phyloP scores from a whole-genome alignment of 2,888 invertebrate genomes.

The Tinea pellionella region DNA sequence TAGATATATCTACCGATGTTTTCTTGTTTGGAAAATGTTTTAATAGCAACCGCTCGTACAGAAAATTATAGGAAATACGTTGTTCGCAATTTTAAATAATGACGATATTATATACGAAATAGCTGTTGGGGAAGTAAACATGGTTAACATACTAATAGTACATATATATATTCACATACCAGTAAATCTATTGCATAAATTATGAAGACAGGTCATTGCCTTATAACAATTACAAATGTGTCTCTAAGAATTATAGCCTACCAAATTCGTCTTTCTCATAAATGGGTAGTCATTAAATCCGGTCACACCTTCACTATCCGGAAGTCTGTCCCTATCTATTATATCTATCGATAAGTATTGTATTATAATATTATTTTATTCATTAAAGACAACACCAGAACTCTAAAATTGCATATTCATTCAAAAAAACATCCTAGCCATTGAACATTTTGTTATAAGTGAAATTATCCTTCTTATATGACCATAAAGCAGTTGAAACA shows the following conservation, averaged over 20 bases:
- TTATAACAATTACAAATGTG: not conserved
- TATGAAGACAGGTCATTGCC: not conserved
- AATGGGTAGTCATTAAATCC: not conserved
- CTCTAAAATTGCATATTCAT: too few relatives aligned
- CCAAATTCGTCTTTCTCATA: not conserved
- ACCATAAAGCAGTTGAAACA: too few relatives aligned
- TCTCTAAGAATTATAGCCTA: not conserved
- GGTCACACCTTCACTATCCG: constrained; percentile 1
- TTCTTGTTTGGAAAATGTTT: constrained; percentile 1
- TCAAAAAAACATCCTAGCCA: too few relatives aligned
- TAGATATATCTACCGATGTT: constrained; percentile 6
- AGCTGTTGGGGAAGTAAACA: too few relatives aligned
- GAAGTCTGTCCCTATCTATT: not conserved
- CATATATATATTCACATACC: too few relatives aligned
- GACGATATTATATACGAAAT: not conserved
- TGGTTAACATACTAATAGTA: too few relatives aligned
- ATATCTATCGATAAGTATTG: not conserved
- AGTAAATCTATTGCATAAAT: too few relatives aligned
- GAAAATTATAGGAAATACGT: not conserved
- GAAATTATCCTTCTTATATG: too few relatives aligned
- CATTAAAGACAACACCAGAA: too few relatives aligned
- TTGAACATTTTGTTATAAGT: too few relatives aligned
- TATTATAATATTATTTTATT: not conserved
- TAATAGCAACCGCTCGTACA: not conserved
- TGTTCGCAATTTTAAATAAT: constrained; percentile 1